Base-by-base conservation (phyloP, 2,797 vertebrate species). In the Peromyscus eremicus region DNA sequence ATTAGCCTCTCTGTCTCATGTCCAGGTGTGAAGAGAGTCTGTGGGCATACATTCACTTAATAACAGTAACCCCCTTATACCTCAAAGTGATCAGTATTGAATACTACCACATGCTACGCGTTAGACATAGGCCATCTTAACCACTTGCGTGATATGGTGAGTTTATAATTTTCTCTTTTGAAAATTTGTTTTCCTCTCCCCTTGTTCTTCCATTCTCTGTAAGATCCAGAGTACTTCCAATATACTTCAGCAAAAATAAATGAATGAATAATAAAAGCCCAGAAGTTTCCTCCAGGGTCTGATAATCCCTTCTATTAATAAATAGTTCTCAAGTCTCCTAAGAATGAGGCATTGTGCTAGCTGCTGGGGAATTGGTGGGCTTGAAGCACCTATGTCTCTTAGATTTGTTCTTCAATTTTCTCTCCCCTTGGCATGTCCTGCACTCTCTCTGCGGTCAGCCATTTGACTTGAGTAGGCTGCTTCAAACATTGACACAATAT, bases 281-380 rank as follows among this genome's bases (percentile, higher is more conserved):
- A 40, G 16, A 88, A 60, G 46, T 71, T 96, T 91, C 68, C 70
- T 52, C 40, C 62, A 34, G 60, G 9, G 2, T 19, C 68, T 40
- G 4, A 21, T 77, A 71, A 94, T 94, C 93, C 32, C 80, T 32
- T 86, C 21, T 70, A 90, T 10, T 64, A 52, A 82, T 64, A 91
- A 84, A 40, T 55, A 84, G 83, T 94, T 88, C 89, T 92, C 23
- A 88, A 89, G 77, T 86, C 68, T 76, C 52, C 88, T 79, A 85
- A 85, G 40, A 55, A 77, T 17, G 46, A 87, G 64, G 75, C 21
- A 27, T 43, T 70, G 46, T 55, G 23, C 60, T 60, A 37, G 81
- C 43, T 46, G 12, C 52, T 40, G 49, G 32, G 52, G 43, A 92
- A 21, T 77, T 34, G 27, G 46, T 55, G 70, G 55, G 27, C 17